phyloP scores from a whole-genome alignment of 2,113 vertebrate genomes.

The Dipodomys ordii region DNA sequence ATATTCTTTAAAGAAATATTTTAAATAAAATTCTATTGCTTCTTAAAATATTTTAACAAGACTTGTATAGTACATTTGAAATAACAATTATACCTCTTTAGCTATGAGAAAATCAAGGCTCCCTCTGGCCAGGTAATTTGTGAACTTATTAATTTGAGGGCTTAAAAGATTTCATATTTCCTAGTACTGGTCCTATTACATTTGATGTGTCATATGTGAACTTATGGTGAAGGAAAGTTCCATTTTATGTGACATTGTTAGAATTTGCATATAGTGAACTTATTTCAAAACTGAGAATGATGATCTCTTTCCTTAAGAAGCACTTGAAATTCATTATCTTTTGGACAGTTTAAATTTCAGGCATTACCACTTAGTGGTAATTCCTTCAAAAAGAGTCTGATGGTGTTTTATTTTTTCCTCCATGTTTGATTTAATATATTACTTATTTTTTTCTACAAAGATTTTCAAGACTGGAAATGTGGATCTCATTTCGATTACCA shows the following conservation, averaged over 20 bases:
- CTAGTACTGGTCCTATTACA: background rate
- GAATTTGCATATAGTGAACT: background rate
- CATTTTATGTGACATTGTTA: background rate
- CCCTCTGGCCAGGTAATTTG: background rate
- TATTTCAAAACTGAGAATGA: background rate
- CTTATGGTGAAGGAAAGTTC: background rate
- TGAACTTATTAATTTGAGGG: background rate
- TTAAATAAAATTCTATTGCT: background rate
- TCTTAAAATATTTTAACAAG: background rate
- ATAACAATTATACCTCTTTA: background rate
- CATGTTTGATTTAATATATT: background rate
- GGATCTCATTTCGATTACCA: conserved; percentile 15
- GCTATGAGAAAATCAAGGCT: background rate
- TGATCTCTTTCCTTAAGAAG: background rate
- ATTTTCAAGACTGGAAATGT: background rate
- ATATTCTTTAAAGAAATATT: background rate
- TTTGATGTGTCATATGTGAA: background rate
- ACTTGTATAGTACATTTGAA: background rate
- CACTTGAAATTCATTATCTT: background rate
- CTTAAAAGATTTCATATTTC: background rate
- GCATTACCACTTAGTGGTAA: background rate
- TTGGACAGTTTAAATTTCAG: background rate
- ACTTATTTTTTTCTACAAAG: background rate
- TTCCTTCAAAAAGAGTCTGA: background rate
- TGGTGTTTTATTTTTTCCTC: background rate